Evolutionary conservation across 2,888 invertebrate species (phyloP), one percentile per base, ranked within the genome.

Genomic region (Brachynemurus nebulosus): DNA sequence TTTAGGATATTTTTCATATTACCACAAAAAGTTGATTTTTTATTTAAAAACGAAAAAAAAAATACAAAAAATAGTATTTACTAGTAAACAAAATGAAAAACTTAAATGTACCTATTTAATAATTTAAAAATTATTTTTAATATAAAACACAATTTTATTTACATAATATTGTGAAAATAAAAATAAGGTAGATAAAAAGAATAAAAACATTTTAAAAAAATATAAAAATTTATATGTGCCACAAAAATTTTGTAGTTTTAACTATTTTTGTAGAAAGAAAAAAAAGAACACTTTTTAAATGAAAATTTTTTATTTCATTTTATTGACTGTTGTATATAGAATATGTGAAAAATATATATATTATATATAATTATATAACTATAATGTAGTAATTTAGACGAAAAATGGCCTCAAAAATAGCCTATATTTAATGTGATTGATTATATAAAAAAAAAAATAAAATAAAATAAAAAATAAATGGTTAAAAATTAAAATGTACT

Each of bases 401-500:
- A 43, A 44, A 44, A 48, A 45, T 48, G 37, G 46, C 48, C 45
- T 47, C 40, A 47, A 49, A 27, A 42, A 38, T n/a, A n/a, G n/a
- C n/a, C n/a, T n/a, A n/a, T n/a, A n/a, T n/a, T n/a, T n/a, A n/a
- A n/a, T n/a, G n/a, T n/a, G n/a, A n/a, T n/a, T n/a, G n/a, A n/a
- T n/a, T n/a, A n/a, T n/a, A n/a, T n/a, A n/a, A n/a, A n/a, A n/a
- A n/a, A n/a, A n/a, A n/a, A n/a, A n/a, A n/a, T n/a, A n/a, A n/a
- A n/a, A n/a, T n/a, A n/a, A n/a, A n/a, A n/a, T n/a, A n/a, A n/a
- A n/a, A n/a, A n/a, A n/a, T n/a, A n/a, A n/a, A n/a, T n/a, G n/a
- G n/a, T n/a, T n/a, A n/a, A n/a, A n/a, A n/a, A n/a, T n/a, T n/a
- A n/a, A n/a, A n/a, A n/a, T n/a, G n/a, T n/a, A n/a, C n/a, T n/a